Conservation (phyloP, 2,888 invertebrate genomes). For the Ennomos fuscantarius region DNA sequence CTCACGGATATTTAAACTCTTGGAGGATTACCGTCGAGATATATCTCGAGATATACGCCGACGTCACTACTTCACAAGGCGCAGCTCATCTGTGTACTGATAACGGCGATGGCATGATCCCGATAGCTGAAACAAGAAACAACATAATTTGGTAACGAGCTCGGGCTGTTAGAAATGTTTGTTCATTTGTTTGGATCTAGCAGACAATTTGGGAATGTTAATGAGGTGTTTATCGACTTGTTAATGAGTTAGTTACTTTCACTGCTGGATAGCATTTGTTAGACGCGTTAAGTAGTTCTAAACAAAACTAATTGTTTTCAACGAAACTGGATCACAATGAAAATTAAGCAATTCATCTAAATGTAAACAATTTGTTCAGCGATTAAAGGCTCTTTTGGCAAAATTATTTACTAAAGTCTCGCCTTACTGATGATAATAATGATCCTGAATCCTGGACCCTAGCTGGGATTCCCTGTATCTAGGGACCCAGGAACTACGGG, state of each 20-base stretch:
- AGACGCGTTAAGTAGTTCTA: background rate
- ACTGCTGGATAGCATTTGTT: constrained; percentile 11
- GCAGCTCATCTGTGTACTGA: constrained; percentile 62
- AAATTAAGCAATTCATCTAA: too few species aligned
- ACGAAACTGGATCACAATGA: too few species aligned
- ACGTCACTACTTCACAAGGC: constrained; percentile 48
- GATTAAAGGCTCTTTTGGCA: too few species aligned
- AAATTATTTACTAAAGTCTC: too few species aligned
- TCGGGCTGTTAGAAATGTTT: constrained; percentile 43
- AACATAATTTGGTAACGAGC: constrained; percentile 43
- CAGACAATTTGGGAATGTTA: constrained; percentile 22
- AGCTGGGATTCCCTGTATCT: too few species aligned
- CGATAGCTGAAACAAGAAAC: constrained; percentile 72
- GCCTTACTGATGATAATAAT: too few species aligned
- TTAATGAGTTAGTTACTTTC: constrained; percentile 19
- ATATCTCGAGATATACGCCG: constrained; percentile 39
- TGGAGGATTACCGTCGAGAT: constrained; percentile 33
- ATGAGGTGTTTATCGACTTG: constrained; percentile 19
- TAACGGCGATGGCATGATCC: constrained; percentile 72
- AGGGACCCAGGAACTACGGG: too few species aligned
- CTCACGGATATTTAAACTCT: constrained; percentile 46
- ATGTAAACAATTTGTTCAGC: too few species aligned
- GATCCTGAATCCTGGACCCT: too few species aligned
- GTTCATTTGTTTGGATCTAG: constrained; percentile 31
- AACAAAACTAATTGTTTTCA: background rate